Percentiles rank a stretch among this genome's conserved stretches.
phyloP scores from a whole-genome alignment of 2,113 vertebrate genomes.

The Sisor rabdophorus region DNA sequence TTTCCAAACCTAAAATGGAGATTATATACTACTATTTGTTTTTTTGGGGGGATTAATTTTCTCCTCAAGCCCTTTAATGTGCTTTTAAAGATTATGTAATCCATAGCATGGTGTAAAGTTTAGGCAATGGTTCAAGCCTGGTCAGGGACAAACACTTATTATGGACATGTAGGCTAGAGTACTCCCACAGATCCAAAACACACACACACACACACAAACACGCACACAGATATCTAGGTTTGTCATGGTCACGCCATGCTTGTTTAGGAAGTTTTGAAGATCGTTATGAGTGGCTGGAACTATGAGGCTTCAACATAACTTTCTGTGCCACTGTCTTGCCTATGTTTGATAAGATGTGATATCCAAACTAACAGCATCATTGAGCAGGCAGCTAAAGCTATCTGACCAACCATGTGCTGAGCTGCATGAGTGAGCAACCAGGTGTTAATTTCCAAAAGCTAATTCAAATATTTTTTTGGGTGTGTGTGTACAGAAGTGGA shows the following conservation, averaged over 20 bases:
- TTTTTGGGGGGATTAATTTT: background rate
- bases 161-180: background rate
- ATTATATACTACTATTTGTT: background rate
- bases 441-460: background rate
- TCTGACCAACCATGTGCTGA: background rate
- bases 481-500: conserved; percentile 8
- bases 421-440: background rate
- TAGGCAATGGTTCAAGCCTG: background rate
- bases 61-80: background rate
- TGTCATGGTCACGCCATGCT: too few species aligned
- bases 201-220: background rate
- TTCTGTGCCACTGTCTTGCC: background rate
- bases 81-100: background rate
- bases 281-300: background rate
- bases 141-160: too few species aligned
- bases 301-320: background rate
- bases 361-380: background rate
- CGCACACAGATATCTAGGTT: too few species aligned
- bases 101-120: background rate
- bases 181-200: too few species aligned
- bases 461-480: conserved; percentile 8
- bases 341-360: too few species aligned
- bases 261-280: background rate
- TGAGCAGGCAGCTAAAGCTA: background rate
- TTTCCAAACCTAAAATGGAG: background rate